Evolutionary conservation across 2,797 vertebrate genomes (phyloP), one percentile per base, ranked within the genome.

Genomic region (Sylvia borin): DNA sequence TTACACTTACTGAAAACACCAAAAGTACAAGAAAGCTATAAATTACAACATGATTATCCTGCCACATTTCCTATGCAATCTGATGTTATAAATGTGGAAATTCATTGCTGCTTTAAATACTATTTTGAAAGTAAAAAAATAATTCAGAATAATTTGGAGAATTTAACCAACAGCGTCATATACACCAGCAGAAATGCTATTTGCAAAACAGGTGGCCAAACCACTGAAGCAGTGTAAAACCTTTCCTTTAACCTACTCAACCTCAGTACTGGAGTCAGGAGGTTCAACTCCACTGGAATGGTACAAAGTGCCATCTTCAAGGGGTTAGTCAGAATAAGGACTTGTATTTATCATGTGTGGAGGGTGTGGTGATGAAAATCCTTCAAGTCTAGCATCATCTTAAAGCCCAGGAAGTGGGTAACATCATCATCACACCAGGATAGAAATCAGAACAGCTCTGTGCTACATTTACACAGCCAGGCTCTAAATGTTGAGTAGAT

Each of bases 381-480:
- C 20, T 72, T 61, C 25, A 27, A 5, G 4, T 27, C 10, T 68
- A 68, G 38, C 11, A 26, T 16, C 34, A 3, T 31, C 27, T 51
- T 60, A 78, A 67, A 77, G 42, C 15, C 60, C 9, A 55, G 25
- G 31, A 60, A 48, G 10, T 13, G 10, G 4, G 13, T 50, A 61
- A 31, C 6, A 40, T 24, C 38, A 50, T 21, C 45, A 73, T 60
- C 3, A 77, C 66, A 8, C 13, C 10, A 40, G 16, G 9, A 76
- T 2, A 60, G 22, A 74, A 76, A 34, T 73, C 40, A 51, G 40
- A 62, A 31, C 18, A 40, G 5, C 13, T 11, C 16, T 61, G 2
- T 27, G 27, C 19, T 36, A 8, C 0, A 0, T 47, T 38, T 32
- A 27, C 1, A 4, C 17, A 68, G 7, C 13, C 38, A 80, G 22